These are phyloP conservation scores for Callyntrura guangdongensis DNA, from an alignment of 2,888 invertebrate species.

Conservation along the genomic window DNA sequence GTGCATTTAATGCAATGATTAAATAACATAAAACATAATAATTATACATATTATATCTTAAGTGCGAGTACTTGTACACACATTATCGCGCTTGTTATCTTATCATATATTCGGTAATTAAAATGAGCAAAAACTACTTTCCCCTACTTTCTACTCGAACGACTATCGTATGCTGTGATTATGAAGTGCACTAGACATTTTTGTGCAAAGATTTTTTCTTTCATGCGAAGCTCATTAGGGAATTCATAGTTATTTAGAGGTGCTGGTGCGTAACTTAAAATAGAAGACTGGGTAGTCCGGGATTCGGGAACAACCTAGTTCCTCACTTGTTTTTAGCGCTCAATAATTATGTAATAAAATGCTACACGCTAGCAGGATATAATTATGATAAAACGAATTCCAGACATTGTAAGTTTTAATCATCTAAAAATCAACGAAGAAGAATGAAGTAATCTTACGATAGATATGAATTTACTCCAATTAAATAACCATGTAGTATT, in stretches of 20 bases:
- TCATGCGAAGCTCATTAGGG: conserved; percentile 49
- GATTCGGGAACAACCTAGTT: neutral
- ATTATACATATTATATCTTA: too few species aligned
- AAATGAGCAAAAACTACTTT: neutral
- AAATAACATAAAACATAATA: too few species aligned
- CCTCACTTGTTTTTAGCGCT: neutral
- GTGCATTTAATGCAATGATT: too few species aligned
- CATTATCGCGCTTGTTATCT: neutral
- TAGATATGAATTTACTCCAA: too few species aligned
- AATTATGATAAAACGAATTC: conserved; percentile 31
- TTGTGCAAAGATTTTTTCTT: conserved; percentile 25
- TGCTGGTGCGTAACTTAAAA: neutral
- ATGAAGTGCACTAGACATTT: conserved; percentile 12
- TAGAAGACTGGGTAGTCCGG: neutral
- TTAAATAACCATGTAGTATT: too few species aligned
- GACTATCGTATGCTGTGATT: neutral
- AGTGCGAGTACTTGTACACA: too few species aligned
- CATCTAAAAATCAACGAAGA: conserved; percentile 36
- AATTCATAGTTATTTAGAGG: neutral
- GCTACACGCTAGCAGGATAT: conserved; percentile 41
- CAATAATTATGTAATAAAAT: conserved; percentile 23
- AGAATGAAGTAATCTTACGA: conserved; percentile 50
- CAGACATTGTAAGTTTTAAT: conserved; percentile 1
- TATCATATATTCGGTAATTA: neutral
- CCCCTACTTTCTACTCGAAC: neutral